Conservation (phyloP, 37 sponge, comb jelly and placozoan genomes). For the Spongilla lacustris region DNA sequence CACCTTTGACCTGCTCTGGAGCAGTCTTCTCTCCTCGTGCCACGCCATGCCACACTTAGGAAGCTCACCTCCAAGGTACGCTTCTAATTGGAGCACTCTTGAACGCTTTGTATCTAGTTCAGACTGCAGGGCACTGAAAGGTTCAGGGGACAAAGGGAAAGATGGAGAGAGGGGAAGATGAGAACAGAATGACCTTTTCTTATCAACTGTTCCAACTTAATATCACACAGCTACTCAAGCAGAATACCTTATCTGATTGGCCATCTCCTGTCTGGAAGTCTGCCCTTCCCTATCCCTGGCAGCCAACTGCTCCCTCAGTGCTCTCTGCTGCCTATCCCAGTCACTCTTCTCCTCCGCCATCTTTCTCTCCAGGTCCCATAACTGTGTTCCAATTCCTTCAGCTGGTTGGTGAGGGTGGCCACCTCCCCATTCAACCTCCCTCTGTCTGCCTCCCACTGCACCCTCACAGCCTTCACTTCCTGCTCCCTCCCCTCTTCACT, state of each 20-base stretch:
- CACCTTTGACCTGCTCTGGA: neutral
- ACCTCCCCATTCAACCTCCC: no score
- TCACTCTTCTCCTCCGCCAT: constrained; percentile 17
- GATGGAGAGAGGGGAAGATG: no score
- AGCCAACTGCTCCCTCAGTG: constrained; percentile 7
- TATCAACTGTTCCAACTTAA: no score
- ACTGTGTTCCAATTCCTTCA: no score
- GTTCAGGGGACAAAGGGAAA: no score
- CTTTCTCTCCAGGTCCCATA: neutral
- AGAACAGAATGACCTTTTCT: no score
- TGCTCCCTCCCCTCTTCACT: no score
- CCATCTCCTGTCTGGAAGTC: neutral
- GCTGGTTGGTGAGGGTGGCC: no score
- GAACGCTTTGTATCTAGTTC: neutral
- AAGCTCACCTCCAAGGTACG: constrained; percentile 58
- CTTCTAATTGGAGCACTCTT: constrained; percentile 31
- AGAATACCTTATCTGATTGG: neutral
- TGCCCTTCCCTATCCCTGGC: neutral
- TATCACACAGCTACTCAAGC: no score
- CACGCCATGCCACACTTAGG: constrained; percentile 27
- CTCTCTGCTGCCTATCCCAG: neutral
- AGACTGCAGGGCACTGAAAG: constrained; percentile 9
- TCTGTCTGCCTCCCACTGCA: no score
- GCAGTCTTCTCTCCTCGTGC: constrained; percentile 45
- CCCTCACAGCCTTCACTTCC: no score